Evolutionary conservation across 2,797 vertebrate species (phyloP).

Genomic region (Threskiornis aethiopicus): DNA sequence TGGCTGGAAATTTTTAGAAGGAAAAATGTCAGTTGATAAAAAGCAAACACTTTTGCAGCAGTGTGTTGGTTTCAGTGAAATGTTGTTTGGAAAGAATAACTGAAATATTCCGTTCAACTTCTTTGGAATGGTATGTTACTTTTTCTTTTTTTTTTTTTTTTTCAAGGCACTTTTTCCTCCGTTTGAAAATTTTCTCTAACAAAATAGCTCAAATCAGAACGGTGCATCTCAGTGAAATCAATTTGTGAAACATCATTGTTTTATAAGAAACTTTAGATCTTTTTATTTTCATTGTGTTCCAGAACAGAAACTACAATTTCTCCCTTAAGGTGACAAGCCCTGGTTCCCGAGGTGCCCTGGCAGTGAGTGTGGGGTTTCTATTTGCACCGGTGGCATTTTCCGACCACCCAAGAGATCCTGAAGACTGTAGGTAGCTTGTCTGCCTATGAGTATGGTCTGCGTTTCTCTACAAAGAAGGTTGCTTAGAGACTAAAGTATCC

Average conservation of each 20-base stretch:
- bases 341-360: fast-evolving
- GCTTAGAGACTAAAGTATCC: background rate
- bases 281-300: background rate
- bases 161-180: background rate
- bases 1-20: background rate
- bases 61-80: background rate
- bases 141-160: background rate
- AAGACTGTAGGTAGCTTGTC: background rate
- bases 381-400: background rate
- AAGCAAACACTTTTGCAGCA: background rate
- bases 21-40: background rate
- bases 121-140: background rate
- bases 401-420: background rate
- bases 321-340: background rate
- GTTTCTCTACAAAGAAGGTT: background rate
- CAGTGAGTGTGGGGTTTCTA: fast-evolving
- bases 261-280: background rate
- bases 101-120: background rate
- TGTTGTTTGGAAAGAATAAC: background rate
- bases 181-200: background rate
- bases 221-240: fast-evolving
- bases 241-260: background rate
- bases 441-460: fast-evolving
- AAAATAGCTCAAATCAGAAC: background rate
- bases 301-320: background rate